Percentiles rank a stretch among this genome's conserved stretches.
Conservation (phyloP, 2,797 vertebrate species). For the Apodemus agrarius region DNA sequence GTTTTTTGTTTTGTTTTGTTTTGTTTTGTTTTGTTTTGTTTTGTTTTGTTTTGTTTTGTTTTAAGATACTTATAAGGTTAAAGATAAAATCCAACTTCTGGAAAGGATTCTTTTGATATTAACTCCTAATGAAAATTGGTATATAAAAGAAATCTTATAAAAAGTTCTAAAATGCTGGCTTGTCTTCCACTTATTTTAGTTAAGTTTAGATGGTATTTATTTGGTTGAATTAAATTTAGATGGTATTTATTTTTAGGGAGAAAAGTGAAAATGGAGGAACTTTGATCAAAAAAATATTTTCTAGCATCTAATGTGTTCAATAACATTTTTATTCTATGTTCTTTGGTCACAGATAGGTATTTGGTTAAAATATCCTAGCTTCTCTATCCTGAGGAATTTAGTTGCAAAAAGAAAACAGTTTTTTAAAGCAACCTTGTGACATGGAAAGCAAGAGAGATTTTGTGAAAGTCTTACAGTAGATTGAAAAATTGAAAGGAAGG, state of each 20-base stretch:
- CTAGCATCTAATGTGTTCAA: conserved; percentile 15
- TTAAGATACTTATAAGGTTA: background rate
- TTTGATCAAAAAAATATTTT: conserved; percentile 28
- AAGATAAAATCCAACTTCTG: conserved; percentile 2
- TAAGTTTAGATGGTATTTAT: conserved; percentile 33
- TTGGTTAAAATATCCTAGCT: conserved; percentile 36
- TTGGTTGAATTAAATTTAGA: conserved; percentile 51
- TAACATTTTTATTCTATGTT: conserved; percentile 25
- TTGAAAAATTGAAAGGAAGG: background rate
- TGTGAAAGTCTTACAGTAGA: conserved; percentile 2
- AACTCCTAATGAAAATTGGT: background rate
- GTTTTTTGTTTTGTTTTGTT: background rate
- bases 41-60: background rate
- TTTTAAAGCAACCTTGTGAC: conserved; percentile 38
- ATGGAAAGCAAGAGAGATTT: background rate
- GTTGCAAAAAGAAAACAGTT: conserved; percentile 40
- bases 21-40: background rate
- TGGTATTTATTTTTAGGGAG: conserved; percentile 13
- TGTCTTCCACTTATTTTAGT: conserved; percentile 56
- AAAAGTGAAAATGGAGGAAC: background rate
- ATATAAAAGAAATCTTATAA: conserved; percentile 1
- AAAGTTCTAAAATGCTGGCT: background rate
- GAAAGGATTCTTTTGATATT: conserved; percentile 37
- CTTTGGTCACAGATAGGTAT: conserved; percentile 26
- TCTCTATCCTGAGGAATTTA: conserved; percentile 40